Evolutionary conservation across 2,888 invertebrate genomes (phyloP).

Genomic region (Blera fallax): DNA sequence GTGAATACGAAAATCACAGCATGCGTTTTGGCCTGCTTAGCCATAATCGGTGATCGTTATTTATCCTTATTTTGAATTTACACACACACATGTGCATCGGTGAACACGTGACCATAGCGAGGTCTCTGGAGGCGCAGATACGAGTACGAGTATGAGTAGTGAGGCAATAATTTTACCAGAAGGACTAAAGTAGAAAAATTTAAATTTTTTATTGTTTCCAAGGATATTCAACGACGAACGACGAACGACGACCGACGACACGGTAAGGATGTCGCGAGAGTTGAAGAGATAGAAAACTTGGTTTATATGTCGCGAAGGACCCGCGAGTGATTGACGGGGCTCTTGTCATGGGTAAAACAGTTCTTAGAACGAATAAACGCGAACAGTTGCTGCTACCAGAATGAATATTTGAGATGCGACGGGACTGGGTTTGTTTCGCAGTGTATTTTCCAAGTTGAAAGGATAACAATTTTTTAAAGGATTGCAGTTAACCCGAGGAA

Average conservation of each 20-base stretch:
- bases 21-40: neutral
- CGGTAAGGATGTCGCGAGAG: constrained; percentile 28
- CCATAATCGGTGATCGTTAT: constrained; percentile 4
- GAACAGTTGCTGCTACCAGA: constrained; percentile 43
- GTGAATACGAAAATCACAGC: constrained; percentile 34
- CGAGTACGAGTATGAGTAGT: too few species aligned
- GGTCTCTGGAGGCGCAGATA: constrained; percentile 1
- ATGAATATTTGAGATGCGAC: constrained; percentile 52
- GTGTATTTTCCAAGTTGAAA: constrained; percentile 63
- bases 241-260: neutral
- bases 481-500: constrained; percentile 69
- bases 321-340: constrained; percentile 70
- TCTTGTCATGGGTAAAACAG: neutral
- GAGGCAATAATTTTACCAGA: constrained; percentile 16
- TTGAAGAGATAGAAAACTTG: constrained; percentile 50
- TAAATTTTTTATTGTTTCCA: constrained; percentile 41
- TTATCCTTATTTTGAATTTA: constrained; percentile 44
- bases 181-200: neutral
- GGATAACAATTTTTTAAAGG: constrained; percentile 63
- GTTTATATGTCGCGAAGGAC: constrained; percentile 64
- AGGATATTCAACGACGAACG: constrained; percentile 26
- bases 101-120: constrained; percentile 37
- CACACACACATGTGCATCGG: constrained; percentile 16
- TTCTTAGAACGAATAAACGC: neutral
- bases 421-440: neutral